A percentile compares a stretch with the other conserved stretches of the same genome.
These are phyloP conservation scores for Drosophila yakuba DNA, from an alignment of 1,140 invertebrate genomes.

Conservation along the genomic window DNA sequence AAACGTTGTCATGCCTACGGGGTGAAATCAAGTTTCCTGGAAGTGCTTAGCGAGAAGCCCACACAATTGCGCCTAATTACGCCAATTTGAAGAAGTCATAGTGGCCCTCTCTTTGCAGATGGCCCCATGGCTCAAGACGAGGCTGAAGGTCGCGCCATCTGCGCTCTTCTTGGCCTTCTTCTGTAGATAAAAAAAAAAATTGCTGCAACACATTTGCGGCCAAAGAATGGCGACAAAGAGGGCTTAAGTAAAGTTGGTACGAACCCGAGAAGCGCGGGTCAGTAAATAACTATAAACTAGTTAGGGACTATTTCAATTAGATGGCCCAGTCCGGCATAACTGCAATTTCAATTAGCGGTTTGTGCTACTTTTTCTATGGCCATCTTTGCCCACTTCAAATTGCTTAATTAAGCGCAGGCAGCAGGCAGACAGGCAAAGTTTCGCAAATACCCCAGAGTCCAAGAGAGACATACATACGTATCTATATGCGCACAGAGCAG, in stretches of 20 bases:
- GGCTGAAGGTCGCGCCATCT: conserved; percentile 23
- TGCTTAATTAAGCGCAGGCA: conserved; percentile 79
- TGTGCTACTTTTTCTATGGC: conserved; percentile 67
- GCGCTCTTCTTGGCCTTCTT: too few relatives aligned
- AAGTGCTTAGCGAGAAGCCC: conserved; percentile 37
- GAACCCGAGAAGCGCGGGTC: conserved; percentile 26
- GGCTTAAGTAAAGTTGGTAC: conserved; percentile 40
- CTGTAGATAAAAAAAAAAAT: not conserved
- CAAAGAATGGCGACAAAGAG: conserved; percentile 34
- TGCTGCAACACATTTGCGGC: conserved; percentile 50
- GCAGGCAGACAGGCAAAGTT: conserved; percentile 52
- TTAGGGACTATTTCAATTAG: conserved; percentile 81
- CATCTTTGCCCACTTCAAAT: conserved; percentile 64
- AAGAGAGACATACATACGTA: not conserved
- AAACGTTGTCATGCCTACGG: conserved; percentile 39
- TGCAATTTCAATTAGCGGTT: conserved; percentile 82
- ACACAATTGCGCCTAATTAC: conserved; percentile 75
- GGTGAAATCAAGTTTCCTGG: conserved; percentile 36
- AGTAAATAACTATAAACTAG: conserved; percentile 82
- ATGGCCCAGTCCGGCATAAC: conserved; percentile 68
- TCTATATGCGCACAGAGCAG: not conserved
- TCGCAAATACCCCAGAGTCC: conserved; percentile 57
- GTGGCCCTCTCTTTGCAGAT: not conserved
- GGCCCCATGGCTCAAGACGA: not conserved
- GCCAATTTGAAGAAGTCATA: conserved; percentile 57